Percentiles rank a stretch among this genome's conserved stretches.
Evolutionary conservation across 2,888 invertebrate genomes (phyloP).

Genomic region (Oxytorus armatus): DNA sequence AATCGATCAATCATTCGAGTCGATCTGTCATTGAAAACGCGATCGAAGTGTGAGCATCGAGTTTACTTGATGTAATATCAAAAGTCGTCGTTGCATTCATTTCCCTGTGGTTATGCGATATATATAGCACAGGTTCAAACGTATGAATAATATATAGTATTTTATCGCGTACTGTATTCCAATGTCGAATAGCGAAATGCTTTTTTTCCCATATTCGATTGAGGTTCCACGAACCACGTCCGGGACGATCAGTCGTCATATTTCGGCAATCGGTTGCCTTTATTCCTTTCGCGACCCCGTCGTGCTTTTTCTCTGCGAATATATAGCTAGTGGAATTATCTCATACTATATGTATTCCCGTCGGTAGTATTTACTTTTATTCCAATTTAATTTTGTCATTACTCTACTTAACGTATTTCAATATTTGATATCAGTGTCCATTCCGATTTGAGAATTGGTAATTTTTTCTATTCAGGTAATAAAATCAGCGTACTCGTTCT

Average conservation of each 20-base stretch:
- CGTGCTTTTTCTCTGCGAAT: constrained; percentile 7
- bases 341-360: constrained; percentile 2
- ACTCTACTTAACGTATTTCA: not conserved
- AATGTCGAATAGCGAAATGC: constrained; percentile 23
- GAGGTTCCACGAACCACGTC: constrained; percentile 37
- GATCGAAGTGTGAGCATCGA: not conserved
- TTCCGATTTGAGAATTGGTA: no score
- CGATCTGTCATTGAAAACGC: constrained; percentile 21
- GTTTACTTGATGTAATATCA: constrained; percentile 17
- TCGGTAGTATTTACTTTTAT: not conserved
- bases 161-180: constrained; percentile 3
- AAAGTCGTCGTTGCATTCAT: constrained; percentile 24
- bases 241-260: constrained; percentile 44
- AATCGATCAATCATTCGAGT: constrained; percentile 13
- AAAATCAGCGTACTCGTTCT: no score
- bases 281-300: constrained; percentile 15
- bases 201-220: constrained; percentile 23
- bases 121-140: not conserved
- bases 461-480: no score
- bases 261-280: constrained; percentile 9
- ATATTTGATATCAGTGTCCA: no score
- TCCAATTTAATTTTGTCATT: not conserved
- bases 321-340: not conserved
- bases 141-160: constrained; percentile 19
- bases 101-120: not conserved